Conservation (phyloP, 2,888 invertebrate species). For the Watsonalla cultraria region DNA sequence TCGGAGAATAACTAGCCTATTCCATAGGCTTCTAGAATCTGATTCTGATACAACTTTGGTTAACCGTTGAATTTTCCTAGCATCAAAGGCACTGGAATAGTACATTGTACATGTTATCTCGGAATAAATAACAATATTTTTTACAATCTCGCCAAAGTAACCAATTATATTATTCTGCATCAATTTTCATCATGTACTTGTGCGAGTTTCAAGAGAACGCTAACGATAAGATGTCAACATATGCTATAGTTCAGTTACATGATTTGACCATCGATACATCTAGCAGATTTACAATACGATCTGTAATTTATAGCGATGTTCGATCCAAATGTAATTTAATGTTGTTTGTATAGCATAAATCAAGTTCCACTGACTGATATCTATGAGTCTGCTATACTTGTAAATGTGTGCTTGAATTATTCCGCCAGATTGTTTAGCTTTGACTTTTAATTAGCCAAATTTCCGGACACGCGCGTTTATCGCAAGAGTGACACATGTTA, state of each 20-base stretch:
- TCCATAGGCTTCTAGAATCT: too few relatives aligned
- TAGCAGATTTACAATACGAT: conserved; percentile 74
- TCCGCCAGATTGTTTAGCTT: conserved; percentile 34
- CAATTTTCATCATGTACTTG: conserved; percentile 6
- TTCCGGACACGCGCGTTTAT: conserved; percentile 14
- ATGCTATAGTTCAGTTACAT: conserved; percentile 60
- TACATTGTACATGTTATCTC: background rate
- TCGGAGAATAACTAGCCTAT: too few relatives aligned
- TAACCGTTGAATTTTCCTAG: too few relatives aligned
- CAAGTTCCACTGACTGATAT: conserved; percentile 69
- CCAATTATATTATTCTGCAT: background rate
- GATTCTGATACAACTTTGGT: too few relatives aligned
- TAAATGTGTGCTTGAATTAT: conserved; percentile 43
- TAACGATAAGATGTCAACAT: conserved; percentile 43
- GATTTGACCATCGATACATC: conserved; percentile 70
- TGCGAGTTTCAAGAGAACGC: conserved; percentile 17
- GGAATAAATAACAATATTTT: background rate
- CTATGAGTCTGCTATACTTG: conserved; percentile 51
- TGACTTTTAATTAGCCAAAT: conserved; percentile 39
- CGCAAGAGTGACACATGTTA: background rate
- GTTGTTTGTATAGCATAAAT: conserved; percentile 70
- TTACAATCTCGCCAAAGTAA: background rate
- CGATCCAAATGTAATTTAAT: conserved; percentile 77
- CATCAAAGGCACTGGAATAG: too few relatives aligned
- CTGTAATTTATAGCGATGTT: conserved; percentile 74